Conservation (phyloP, 2,113 vertebrate genomes). For the Peromyscus californicus region DNA sequence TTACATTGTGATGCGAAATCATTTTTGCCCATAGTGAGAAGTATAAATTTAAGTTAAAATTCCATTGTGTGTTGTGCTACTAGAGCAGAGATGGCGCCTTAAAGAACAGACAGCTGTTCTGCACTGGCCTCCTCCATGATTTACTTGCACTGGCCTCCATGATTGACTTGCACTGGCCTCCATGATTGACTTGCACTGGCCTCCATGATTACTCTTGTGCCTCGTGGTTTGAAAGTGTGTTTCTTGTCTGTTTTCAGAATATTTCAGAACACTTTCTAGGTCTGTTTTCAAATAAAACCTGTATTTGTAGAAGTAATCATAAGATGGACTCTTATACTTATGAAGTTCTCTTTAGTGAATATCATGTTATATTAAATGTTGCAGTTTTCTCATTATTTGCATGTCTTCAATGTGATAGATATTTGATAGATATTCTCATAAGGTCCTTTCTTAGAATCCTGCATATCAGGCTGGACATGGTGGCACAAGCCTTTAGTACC, state of each 20-base stretch:
- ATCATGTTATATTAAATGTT: neutral
- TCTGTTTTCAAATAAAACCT: conserved; percentile 25
- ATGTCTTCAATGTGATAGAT: neutral
- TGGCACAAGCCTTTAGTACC: neutral
- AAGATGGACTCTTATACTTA: neutral
- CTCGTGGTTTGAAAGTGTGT: conserved; percentile 1
- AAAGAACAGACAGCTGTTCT: neutral
- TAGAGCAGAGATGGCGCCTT: neutral
- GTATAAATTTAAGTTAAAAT: conserved; percentile 19
- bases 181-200: neutral
- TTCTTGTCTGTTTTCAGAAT: neutral
- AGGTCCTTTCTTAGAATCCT: neutral
- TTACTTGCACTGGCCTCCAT: neutral
- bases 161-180: neutral
- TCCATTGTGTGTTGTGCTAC: neutral
- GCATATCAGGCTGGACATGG: too few relatives aligned
- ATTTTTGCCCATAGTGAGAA: neutral
- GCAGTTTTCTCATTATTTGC: neutral
- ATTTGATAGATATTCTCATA: neutral
- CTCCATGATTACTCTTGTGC: neutral
- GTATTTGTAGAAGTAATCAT: conserved; percentile 32
- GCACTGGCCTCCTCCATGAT: neutral
- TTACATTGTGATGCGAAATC: neutral
- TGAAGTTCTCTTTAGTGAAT: conserved; percentile 6
- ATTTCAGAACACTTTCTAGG: neutral